Evolutionary conservation across 2,113 vertebrate species (phyloP).

Genomic region (Pelvicachromis taeniatus): DNA sequence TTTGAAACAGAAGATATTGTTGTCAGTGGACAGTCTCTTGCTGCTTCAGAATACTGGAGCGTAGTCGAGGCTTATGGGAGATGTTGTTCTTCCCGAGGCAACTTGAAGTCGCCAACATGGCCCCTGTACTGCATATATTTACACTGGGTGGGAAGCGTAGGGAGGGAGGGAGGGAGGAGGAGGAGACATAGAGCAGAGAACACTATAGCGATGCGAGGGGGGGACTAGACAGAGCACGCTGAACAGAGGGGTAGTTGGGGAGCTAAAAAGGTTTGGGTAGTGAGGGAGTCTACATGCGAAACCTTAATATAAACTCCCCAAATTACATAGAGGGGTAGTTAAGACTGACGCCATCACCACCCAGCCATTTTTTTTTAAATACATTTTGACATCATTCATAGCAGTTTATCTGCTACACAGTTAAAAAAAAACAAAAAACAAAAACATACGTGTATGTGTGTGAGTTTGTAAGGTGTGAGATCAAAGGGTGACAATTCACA

Average conservation of each 20-base stretch:
- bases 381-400: conserved; percentile 79
- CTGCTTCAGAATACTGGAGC: conserved; percentile 51
- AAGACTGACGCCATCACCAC: conserved; percentile 41
- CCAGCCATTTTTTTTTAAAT: conserved; percentile 49
- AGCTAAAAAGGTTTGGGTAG: conserved; percentile 48
- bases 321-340: conserved; percentile 54
- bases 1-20: conserved; percentile 54
- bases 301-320: conserved; percentile 54
- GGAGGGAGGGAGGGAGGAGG: background rate
- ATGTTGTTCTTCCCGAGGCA: conserved; percentile 22
- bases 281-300: conserved; percentile 59
- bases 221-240: conserved; percentile 38
- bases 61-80: conserved; percentile 51
- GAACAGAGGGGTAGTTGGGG: conserved; percentile 24
- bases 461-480: conserved; percentile 16
- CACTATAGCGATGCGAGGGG: conserved; percentile 48
- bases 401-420: conserved; percentile 64
- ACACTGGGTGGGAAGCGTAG: conserved; percentile 50
- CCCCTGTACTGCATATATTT: conserved; percentile 75
- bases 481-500: conserved; percentile 44
- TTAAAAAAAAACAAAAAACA: conserved; percentile 54
- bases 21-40: conserved; percentile 58
- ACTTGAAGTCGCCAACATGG: conserved; percentile 18
- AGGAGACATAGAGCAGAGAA: conserved; percentile 35
- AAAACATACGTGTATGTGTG: conserved; percentile 19